Percentiles rank a stretch among this genome's conserved stretches.
These are phyloP conservation scores for Bovichtus diacanthus DNA, from an alignment of 2,797 vertebrate genomes.

Conservation along the genomic window DNA sequence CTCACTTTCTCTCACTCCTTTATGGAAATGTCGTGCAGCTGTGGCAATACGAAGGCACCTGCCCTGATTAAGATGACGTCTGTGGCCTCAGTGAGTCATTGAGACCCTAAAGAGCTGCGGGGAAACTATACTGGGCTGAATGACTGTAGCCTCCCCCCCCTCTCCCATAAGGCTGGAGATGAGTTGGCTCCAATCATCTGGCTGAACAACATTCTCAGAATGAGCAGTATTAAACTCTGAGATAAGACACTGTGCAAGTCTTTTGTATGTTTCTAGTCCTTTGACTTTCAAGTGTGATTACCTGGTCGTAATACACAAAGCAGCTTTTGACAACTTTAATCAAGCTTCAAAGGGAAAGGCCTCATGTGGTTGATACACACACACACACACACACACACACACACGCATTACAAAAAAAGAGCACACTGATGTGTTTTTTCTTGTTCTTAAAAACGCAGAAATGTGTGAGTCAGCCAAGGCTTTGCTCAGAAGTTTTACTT, in stretches of 20 bases:
- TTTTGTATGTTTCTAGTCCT: conserved; percentile 46
- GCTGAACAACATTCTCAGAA: conserved; percentile 41
- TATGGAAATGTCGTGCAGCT: conserved; percentile 38
- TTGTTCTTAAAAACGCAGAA: conserved; percentile 10
- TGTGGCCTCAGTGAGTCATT: conserved; percentile 69
- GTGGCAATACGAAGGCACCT: conserved; percentile 44
- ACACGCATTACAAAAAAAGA: background rate
- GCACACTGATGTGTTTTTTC: conserved; percentile 4
- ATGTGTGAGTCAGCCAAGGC: conserved; percentile 12
- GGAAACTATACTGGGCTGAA: conserved; percentile 46
- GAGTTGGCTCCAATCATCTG: conserved; percentile 41
- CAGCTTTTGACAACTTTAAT: conserved; percentile 60
- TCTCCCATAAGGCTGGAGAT: conserved; percentile 33
- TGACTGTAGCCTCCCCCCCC: conserved; percentile 28
- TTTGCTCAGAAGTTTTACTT: conserved; percentile 11
- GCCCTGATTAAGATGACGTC: conserved; percentile 67
- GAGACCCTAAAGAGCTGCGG: conserved; percentile 44
- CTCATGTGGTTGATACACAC: conserved; percentile 23
- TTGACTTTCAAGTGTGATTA: conserved; percentile 69
- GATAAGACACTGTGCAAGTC: conserved; percentile 40
- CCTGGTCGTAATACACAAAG: conserved; percentile 43
- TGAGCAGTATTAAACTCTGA: conserved; percentile 44
- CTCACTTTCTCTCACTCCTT: background rate
- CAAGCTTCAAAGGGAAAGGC: conserved; percentile 60
- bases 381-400: background rate